Base-by-base conservation (phyloP, 37 sponge, comb jelly and placozoan genomes). In the Aphrocallistes beatrix region DNA sequence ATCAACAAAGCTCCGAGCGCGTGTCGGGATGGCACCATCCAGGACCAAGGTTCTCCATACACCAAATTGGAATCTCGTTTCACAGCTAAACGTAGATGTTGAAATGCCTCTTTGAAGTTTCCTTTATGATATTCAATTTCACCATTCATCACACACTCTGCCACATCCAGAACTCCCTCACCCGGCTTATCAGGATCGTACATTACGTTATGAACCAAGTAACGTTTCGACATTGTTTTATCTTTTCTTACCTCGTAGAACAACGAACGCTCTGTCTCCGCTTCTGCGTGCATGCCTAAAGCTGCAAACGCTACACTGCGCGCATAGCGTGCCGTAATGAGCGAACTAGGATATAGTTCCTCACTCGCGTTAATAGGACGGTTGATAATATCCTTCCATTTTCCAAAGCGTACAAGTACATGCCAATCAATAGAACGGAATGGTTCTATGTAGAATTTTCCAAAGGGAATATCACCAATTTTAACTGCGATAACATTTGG, bases 241-340 rank as follows among this genome's bases (percentile, higher is more conserved):
- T 87, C 83, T 23, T 91, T 51, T 19, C 88, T 48, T 23, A 89
- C 81, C 30, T 69, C 37, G 16, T 81, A 39, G 81, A 91, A 91
- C 38, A 84, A 48, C 3, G 37, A 23, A 0, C 89, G 85, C 39
- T 91, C 91, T 1, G 28, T 37, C 0, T 88, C 89, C 3, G 91
- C 91, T 30, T 91, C 87, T 37, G 84, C 87, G 30, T 84, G 17
- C 38, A 30, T 81, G 17, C 91, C 87, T 48, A 86, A 39, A 1
- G 82, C 91, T n/a, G 91, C 91, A 83, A 81, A 91, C 39, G 91
- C 91, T 47, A 91, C 83, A 51, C 85, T 87, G 50, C 91, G 85
- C 48, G 91, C 89, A 86, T 91, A 91, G 85, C 83, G 85, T 38
- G 91, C 38, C 0, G 38, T 82, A 30, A 89, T 89, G 36, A 86